A percentile compares a stretch with the other conserved stretches of the same genome.
Conservation (phyloP, 2,113 vertebrate species). For the Archocentrus centrarchus region DNA sequence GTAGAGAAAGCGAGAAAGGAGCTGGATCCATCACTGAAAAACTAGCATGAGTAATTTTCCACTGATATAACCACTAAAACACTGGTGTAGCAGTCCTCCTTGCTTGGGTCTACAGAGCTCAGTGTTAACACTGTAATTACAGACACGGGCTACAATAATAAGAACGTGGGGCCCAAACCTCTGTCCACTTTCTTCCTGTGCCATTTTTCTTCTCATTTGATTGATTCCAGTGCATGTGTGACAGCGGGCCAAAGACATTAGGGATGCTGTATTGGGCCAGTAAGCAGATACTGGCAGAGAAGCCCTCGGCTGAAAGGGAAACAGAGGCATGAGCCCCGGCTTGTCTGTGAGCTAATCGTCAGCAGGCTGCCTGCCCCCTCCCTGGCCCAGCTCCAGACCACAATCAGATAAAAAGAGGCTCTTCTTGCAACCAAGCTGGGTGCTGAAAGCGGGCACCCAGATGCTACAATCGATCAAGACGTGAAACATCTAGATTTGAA, state of each 20-base stretch:
- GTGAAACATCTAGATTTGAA: background rate
- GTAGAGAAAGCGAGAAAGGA: constrained; percentile 10
- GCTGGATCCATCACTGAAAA: constrained; percentile 48
- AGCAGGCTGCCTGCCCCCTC: constrained; percentile 30
- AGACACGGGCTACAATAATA: constrained; percentile 68
- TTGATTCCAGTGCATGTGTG: constrained; percentile 81
- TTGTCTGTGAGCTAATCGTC: constrained; percentile 32
- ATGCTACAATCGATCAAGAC: background rate
- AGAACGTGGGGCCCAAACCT: constrained; percentile 60
- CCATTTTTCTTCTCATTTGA: constrained; percentile 66
- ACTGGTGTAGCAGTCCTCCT: constrained; percentile 44
- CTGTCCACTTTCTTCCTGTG: constrained; percentile 74
- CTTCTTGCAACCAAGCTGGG: background rate
- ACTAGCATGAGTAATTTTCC: constrained; percentile 77
- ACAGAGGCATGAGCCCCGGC: constrained; percentile 35
- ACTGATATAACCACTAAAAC: constrained; percentile 65
- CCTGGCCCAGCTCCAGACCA: constrained; percentile 20
- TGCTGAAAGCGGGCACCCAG: constrained; percentile 18
- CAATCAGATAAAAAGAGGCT: constrained; percentile 29
- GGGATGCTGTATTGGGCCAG: constrained; percentile 56
- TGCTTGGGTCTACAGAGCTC: constrained; percentile 44
- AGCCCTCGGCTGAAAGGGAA: constrained; percentile 62
- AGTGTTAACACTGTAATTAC: constrained; percentile 75
- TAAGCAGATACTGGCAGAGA: constrained; percentile 74
- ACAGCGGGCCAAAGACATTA: constrained; percentile 75